These are phyloP conservation scores for Erinaceus europaeus DNA, from an alignment of 2,113 vertebrate genomes.

Conservation along the genomic window DNA sequence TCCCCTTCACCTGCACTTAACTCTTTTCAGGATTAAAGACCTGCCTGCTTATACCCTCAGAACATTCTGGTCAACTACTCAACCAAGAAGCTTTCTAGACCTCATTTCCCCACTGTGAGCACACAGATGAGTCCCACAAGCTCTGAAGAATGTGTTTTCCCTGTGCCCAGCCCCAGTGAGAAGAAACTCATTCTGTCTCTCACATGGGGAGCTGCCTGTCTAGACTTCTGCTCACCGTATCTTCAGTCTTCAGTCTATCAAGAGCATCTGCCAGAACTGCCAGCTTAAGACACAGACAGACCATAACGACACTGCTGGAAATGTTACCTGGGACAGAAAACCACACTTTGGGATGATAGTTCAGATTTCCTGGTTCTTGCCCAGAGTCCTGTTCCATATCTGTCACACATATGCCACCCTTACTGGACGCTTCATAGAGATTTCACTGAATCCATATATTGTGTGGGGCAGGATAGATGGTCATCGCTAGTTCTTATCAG, in stretches of 20 bases:
- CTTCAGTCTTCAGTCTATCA: not conserved
- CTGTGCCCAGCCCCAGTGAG: not conserved
- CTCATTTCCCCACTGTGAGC: not conserved
- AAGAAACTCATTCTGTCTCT: not conserved
- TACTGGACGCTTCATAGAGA: no score
- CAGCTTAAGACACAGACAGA: not conserved
- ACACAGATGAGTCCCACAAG: not conserved
- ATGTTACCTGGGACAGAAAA: not conserved
- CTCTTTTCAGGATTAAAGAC: not conserved
- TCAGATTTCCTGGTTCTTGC: accelerated
- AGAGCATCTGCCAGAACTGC: no score
- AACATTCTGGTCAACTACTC: no score
- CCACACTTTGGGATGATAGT: not conserved
- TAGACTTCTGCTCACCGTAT: not conserved
- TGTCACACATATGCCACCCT: no score
- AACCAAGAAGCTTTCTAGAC: not conserved
- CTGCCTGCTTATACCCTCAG: not conserved
- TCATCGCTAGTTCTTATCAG: no score
- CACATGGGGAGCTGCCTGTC: accelerated
- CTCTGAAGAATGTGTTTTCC: not conserved
- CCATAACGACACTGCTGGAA: not conserved
- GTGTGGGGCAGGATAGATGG: no score
- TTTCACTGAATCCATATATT: no score
- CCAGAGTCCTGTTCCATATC: not conserved
- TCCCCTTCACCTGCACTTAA: not conserved